phyloP scores from a whole-genome alignment of 2,113 vertebrate species.

The Empidonax traillii region DNA sequence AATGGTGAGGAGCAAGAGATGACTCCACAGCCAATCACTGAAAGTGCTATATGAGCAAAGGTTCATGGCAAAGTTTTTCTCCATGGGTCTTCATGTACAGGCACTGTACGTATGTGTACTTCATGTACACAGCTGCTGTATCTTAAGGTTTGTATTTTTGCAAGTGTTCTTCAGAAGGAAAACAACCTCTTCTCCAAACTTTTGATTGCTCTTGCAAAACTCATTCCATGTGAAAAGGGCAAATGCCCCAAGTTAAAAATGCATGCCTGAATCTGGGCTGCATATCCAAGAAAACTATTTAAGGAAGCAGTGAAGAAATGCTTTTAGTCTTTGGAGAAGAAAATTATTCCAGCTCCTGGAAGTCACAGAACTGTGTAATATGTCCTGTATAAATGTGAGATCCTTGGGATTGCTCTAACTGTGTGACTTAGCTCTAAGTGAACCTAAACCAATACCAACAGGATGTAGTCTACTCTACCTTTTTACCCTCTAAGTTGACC shows the following conservation, averaged over 20 bases:
- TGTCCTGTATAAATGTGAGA: neutral
- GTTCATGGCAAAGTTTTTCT: neutral
- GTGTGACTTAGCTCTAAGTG: neutral
- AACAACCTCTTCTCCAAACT: neutral
- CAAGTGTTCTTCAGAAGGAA: constrained; percentile 8
- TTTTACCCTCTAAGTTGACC: neutral
- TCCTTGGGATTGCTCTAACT: neutral
- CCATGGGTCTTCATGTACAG: accelerated
- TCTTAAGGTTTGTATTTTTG: neutral
- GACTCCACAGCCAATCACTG: constrained; percentile 20
- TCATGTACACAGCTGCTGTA: neutral
- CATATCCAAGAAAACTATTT: neutral
- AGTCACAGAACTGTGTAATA: neutral
- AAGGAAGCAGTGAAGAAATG: neutral
- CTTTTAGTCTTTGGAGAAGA: neutral
- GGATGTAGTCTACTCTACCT: neutral
- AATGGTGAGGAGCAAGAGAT: constrained; percentile 32
- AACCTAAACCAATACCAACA: neutral
- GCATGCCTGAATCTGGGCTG: neutral
- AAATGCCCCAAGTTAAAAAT: neutral
- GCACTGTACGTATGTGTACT: neutral
- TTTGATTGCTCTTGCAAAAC: neutral
- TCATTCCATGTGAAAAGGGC: neutral
- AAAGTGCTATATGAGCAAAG: constrained; percentile 64
- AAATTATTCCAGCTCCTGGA: neutral